Conservation (phyloP, 2,113 vertebrate species). For the Callipepla californica region DNA sequence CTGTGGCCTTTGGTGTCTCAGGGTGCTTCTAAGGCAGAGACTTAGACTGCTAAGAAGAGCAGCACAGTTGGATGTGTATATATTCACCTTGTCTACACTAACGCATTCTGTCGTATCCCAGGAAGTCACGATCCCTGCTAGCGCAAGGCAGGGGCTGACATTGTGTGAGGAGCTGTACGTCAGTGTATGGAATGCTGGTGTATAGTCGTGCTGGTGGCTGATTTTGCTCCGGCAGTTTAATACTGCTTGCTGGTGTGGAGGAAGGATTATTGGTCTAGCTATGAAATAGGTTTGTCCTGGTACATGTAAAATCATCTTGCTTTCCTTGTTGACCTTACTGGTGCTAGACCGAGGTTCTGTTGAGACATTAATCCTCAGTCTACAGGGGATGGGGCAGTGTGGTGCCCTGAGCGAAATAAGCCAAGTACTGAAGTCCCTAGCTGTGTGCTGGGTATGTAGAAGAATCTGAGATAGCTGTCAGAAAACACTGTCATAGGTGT, state of each 20-base stretch:
- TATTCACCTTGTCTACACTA: accelerated
- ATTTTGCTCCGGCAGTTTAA: neutral
- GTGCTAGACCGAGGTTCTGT: neutral
- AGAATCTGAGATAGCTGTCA: neutral
- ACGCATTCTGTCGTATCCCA: neutral
- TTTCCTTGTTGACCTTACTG: neutral
- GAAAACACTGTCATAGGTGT: neutral
- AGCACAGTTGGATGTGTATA: neutral
- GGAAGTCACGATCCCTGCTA: neutral
- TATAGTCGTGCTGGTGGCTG: neutral
- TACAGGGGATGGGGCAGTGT: neutral
- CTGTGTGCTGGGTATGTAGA: neutral
- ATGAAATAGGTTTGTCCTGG: neutral
- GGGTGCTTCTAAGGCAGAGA: neutral
- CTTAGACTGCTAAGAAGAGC: neutral
- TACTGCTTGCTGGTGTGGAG: neutral
- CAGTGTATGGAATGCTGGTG: neutral
- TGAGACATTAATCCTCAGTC: neutral
- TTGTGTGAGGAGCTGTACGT: neutral
- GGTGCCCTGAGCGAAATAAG: neutral
- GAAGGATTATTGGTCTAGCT: neutral
- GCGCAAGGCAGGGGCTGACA: neutral
- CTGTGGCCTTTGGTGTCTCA: neutral
- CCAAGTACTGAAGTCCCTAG: neutral
- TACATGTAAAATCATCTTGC: neutral